Conservation (phyloP, 2,888 invertebrate species). For the Stenchaetothrips biformis region DNA sequence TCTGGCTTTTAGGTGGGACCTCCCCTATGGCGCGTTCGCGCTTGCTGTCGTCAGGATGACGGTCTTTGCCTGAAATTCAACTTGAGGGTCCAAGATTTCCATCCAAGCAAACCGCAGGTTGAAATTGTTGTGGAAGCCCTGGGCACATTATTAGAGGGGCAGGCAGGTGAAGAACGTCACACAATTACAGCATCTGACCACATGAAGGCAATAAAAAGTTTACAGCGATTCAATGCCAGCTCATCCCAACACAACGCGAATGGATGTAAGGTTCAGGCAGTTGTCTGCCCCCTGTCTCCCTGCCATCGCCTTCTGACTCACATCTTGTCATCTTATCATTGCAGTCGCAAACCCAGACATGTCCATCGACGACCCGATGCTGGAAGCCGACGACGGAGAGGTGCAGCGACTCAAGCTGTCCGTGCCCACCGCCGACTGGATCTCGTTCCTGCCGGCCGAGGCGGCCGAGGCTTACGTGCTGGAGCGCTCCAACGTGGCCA, state of each 20-base stretch:
- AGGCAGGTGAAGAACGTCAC: background rate
- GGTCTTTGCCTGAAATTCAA: background rate
- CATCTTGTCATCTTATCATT: too few species aligned
- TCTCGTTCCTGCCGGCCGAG: slow-evolving; percentile 11
- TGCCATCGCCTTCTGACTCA: too few species aligned
- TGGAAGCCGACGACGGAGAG: background rate
- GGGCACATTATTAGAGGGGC: background rate
- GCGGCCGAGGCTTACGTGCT: background rate
- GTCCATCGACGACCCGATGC: background rate
- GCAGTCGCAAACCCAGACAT: too few species aligned
- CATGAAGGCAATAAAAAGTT: background rate
- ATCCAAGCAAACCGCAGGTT: background rate
- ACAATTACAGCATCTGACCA: background rate
- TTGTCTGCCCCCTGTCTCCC: too few species aligned
- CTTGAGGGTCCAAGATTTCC: background rate
- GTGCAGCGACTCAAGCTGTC: background rate
- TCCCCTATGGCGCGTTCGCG: background rate
- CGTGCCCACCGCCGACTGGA: background rate
- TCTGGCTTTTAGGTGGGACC: background rate
- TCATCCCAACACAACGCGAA: background rate
- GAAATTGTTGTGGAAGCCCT: background rate
- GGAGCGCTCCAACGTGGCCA: background rate
- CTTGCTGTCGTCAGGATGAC: background rate
- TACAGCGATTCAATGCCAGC: background rate
- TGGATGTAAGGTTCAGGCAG: background rate